Percentiles rank a stretch among this genome's conserved stretches.
Conservation (phyloP, 2,888 invertebrate species). For the Eudasyphora cyanicolor region DNA sequence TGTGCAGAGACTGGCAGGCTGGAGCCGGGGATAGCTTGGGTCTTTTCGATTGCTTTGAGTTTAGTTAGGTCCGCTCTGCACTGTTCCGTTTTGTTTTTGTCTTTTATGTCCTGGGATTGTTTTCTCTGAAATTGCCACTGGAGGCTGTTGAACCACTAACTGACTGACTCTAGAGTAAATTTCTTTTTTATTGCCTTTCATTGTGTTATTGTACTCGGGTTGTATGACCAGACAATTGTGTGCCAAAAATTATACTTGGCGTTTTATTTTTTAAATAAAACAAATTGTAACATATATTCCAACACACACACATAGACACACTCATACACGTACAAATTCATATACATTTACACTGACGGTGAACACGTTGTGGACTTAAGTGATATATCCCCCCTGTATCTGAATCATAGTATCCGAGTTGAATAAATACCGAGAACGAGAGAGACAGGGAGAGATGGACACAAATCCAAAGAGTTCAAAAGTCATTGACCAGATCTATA, state of each 20-base stretch:
- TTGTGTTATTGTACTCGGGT: neutral
- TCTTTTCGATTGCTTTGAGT: neutral
- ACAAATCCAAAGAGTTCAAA: constrained; percentile 43
- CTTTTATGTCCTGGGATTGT: neutral
- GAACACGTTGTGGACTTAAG: neutral
- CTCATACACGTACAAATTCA: neutral
- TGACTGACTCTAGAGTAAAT: constrained; percentile 52
- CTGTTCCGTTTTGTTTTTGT: neutral
- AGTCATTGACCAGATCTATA: constrained; percentile 44
- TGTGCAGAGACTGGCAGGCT: neutral
- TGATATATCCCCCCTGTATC: too few species aligned
- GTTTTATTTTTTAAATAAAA: neutral
- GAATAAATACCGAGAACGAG: neutral
- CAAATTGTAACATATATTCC: neutral
- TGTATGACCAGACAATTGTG: constrained; percentile 2
- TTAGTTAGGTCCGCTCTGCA: too few species aligned
- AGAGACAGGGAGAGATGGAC: neutral
- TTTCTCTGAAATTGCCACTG: constrained; percentile 38
- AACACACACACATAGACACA: neutral
- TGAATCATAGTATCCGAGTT: neutral
- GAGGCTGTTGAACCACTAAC: constrained; percentile 64
- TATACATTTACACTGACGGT: neutral
- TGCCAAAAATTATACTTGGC: constrained; percentile 1
- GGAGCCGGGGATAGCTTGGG: neutral
- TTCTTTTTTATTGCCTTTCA: neutral